phyloP scores from a whole-genome alignment of 2,113 vertebrate species.

The Garra rufa region DNA sequence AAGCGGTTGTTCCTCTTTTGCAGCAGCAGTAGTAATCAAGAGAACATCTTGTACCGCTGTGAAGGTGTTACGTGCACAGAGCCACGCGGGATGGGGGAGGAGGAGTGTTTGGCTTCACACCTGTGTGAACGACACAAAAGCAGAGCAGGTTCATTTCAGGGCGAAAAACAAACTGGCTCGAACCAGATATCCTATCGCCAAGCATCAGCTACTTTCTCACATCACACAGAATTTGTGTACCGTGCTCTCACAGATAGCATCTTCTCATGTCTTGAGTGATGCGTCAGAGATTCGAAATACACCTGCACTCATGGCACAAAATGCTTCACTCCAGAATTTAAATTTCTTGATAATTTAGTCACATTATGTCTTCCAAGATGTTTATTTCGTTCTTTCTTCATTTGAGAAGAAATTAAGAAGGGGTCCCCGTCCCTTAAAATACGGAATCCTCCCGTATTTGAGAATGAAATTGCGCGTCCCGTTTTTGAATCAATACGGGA shows the following conservation, averaged over 20 bases:
- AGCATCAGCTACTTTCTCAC: background rate
- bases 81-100: background rate
- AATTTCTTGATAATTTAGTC: too few species aligned
- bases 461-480: too few species aligned
- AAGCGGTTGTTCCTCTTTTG: background rate
- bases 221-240: background rate
- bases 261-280: background rate
- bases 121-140: background rate
- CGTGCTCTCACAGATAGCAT: background rate
- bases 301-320: background rate
- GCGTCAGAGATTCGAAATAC: background rate
- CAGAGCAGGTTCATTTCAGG: background rate
- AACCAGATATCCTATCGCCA: background rate
- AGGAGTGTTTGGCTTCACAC: background rate
- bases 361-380: too few species aligned
- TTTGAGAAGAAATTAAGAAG: too few species aligned
- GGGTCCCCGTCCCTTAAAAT: too few species aligned
- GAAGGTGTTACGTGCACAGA: constrained; percentile 7
- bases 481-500: too few species aligned
- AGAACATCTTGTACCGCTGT: constrained; percentile 21
- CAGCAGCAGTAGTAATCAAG: background rate
- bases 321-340: too few species aligned
- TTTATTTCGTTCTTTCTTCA: too few species aligned
- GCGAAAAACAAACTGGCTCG: background rate
- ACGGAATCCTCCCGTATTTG: too few species aligned